phyloP scores from a whole-genome alignment of 2,888 invertebrate species.

The Deilephila porcellus region DNA sequence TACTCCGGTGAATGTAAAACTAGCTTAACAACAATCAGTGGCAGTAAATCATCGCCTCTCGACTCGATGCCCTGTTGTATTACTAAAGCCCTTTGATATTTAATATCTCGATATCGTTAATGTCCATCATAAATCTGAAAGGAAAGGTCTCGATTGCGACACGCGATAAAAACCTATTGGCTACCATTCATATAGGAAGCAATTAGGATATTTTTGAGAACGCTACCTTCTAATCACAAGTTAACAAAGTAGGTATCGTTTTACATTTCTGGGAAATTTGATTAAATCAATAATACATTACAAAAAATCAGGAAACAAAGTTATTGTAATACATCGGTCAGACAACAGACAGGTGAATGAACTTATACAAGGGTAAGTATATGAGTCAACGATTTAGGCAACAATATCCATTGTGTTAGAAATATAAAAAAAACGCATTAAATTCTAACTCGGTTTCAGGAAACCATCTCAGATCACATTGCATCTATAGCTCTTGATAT shows the following conservation, averaged over 20 bases:
- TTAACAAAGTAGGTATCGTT: background rate
- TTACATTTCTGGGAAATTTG: background rate
- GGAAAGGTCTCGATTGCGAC: constrained; percentile 48
- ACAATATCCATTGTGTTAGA: too few species aligned
- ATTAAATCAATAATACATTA: background rate
- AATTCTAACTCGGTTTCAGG: too few species aligned
- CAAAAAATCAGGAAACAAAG: constrained; percentile 11
- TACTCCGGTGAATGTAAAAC: constrained; percentile 26
- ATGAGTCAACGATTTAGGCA: too few species aligned
- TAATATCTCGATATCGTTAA: constrained; percentile 62
- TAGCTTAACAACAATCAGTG: constrained; percentile 47
- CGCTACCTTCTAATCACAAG: background rate
- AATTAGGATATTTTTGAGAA: background rate
- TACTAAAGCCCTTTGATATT: constrained; percentile 54
- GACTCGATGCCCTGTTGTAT: constrained; percentile 36
- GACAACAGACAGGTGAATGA: constrained; percentile 13
- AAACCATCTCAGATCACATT: too few species aligned
- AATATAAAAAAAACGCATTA: too few species aligned
- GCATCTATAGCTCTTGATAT: too few species aligned
- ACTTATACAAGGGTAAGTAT: background rate
- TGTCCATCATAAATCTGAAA: constrained; percentile 58
- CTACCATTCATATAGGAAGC: constrained; percentile 38
- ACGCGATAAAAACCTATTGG: constrained; percentile 51
- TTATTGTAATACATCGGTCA: background rate
- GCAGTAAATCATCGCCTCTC: constrained; percentile 51